These are phyloP conservation scores for Muntiacus muntjak DNA, from an alignment of 2,113 vertebrate species.

Conservation along the genomic window DNA sequence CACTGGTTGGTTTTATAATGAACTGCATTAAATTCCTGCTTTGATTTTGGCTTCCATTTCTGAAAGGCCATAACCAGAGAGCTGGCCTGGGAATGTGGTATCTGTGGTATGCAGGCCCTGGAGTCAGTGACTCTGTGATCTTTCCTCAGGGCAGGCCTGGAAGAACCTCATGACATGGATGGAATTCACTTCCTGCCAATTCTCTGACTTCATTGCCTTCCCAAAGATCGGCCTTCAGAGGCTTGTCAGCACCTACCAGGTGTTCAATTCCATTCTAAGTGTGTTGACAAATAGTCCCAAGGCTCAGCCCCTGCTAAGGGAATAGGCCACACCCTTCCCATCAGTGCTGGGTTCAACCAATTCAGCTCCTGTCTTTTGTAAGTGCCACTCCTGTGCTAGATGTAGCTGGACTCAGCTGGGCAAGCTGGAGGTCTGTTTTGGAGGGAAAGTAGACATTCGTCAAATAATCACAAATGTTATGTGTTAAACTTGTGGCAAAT, in stretches of 20 bases:
- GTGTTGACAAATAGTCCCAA: not conserved
- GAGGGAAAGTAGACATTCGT: not conserved
- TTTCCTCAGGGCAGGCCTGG: not conserved
- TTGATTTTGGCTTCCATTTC: not conserved
- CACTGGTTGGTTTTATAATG: not conserved
- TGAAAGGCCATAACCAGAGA: not conserved
- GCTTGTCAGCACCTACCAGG: not conserved
- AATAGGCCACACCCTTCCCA: no score
- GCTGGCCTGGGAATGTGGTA: not conserved
- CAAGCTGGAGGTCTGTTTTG: not conserved
- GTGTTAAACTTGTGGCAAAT: not conserved
- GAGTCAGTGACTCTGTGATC: not conserved
- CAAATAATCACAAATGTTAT: not conserved
- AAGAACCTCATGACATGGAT: not conserved
- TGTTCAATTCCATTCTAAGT: not conserved
- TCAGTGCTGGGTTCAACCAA: not conserved
- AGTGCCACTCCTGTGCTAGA: not conserved
- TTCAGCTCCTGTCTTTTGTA: not conserved
- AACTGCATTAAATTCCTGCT: not conserved
- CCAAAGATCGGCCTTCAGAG: not conserved
- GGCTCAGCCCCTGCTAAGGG: not conserved
- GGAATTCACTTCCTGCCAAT: not conserved
- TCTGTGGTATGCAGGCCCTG: no score
- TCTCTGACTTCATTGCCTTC: not conserved
- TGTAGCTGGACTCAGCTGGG: rapidly evolving